phyloP scores from a whole-genome alignment of 2,113 vertebrate genomes.

The Pseudorhombus dupliciocellatus region DNA sequence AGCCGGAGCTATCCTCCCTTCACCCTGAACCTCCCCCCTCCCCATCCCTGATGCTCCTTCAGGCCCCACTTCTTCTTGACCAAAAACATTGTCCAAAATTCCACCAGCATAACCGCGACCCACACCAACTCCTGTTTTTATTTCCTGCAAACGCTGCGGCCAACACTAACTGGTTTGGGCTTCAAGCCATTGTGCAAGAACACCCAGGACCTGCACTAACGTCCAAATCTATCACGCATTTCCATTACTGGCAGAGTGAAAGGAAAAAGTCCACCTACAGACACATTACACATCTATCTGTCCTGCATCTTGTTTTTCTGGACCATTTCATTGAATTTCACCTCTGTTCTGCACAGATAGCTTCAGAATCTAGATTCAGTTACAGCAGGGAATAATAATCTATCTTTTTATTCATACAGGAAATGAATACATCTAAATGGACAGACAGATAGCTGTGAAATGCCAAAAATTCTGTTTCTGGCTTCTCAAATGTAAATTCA shows the following conservation, averaged over 20 bases:
- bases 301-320: background rate
- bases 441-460: background rate
- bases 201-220: slow-evolving; percentile 20
- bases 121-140: background rate
- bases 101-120: slow-evolving; percentile 21
- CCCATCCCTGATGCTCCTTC: slow-evolving; percentile 9
- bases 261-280: slow-evolving; percentile 14
- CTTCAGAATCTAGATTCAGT: background rate
- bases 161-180: slow-evolving; percentile 36
- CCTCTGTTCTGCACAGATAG: background rate
- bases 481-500: no score
- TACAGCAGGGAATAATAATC: background rate
- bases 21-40: slow-evolving; percentile 33
- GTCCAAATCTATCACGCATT: background rate
- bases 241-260: slow-evolving; percentile 1
- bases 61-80: slow-evolving; percentile 44
- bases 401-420: background rate
- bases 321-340: background rate
- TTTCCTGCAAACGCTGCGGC: slow-evolving; percentile 14
- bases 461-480: background rate
- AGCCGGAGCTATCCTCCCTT: slow-evolving; percentile 55
- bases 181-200: slow-evolving; percentile 17
- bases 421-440: background rate
- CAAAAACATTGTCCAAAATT: slow-evolving; percentile 38
- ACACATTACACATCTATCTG: background rate